Evolutionary conservation across 2,888 invertebrate species (phyloP).

Genomic region (Polietes domitor): DNA sequence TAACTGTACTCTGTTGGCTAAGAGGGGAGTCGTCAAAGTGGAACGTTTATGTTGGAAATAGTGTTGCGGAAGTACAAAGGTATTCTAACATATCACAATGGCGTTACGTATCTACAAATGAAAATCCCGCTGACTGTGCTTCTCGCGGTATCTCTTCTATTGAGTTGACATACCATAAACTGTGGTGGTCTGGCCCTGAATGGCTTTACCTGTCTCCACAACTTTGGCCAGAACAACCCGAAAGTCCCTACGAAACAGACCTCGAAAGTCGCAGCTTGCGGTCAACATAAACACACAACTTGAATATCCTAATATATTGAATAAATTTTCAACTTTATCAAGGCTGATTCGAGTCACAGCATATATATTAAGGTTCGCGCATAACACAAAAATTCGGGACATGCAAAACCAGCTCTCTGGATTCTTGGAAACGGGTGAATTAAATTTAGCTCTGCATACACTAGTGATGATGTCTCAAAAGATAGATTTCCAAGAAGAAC

Average conservation of each 20-base stretch:
- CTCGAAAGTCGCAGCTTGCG: background rate
- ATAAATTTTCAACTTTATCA: background rate
- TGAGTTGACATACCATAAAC: background rate
- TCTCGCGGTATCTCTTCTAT: background rate
- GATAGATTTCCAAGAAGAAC: slow-evolving; percentile 18
- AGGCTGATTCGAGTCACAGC: background rate
- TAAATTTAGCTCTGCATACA: background rate
- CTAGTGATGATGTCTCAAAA: slow-evolving; percentile 10
- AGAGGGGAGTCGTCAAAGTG: background rate
- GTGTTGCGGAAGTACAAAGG: slow-evolving; percentile 35
- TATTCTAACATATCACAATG: background rate
- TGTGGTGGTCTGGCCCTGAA: slow-evolving; percentile 24
- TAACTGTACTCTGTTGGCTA: slow-evolving; percentile 7
- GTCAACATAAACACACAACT: background rate
- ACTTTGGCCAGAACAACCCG: slow-evolving; percentile 33
- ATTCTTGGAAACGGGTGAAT: background rate
- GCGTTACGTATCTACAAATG: slow-evolving; percentile 3
- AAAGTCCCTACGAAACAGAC: slow-evolving; percentile 19
- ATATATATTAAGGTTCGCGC: background rate
- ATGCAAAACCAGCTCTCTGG: background rate
- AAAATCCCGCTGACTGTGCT: slow-evolving; percentile 32
- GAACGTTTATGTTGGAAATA: slow-evolving; percentile 31
- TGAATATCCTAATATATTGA: background rate
- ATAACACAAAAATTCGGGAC: background rate
- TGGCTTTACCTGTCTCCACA: background rate